These are phyloP conservation scores for Atrichornis clamosus DNA, from an alignment of 2,113 vertebrate species.

Conservation along the genomic window DNA sequence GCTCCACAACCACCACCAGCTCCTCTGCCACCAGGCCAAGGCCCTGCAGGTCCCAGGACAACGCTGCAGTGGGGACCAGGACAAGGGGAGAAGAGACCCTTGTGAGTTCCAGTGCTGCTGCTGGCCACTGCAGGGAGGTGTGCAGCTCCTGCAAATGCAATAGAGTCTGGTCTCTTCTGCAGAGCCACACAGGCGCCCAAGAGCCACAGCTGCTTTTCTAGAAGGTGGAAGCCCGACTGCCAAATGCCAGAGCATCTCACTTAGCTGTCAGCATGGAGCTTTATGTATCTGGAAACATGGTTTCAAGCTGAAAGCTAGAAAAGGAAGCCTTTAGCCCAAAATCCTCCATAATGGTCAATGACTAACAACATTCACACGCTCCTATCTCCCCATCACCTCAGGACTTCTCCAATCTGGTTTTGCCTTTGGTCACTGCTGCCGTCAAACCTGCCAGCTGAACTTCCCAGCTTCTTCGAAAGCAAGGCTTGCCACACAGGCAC, in stretches of 20 bases:
- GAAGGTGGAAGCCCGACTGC: neutral
- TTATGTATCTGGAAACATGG: neutral
- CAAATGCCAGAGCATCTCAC: neutral
- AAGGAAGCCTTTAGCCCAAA: neutral
- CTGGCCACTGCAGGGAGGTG: neutral
- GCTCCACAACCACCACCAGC: neutral
- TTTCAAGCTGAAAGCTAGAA: neutral
- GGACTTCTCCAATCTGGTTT: neutral
- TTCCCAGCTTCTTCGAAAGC: neutral
- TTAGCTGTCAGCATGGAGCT: neutral
- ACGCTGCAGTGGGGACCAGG: accelerated
- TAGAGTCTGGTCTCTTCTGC: neutral
- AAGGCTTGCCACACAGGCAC: neutral
- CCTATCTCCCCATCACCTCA: neutral
- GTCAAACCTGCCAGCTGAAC: neutral
- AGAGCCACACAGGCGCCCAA: neutral
- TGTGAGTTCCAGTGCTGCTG: accelerated
- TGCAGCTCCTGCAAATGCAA: accelerated
- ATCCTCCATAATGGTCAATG: neutral
- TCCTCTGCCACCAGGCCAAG: neutral
- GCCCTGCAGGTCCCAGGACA: accelerated
- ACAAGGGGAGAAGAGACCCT: neutral
- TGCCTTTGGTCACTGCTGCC: neutral
- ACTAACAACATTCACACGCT: neutral
- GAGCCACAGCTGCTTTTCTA: neutral